A percentile compares a stretch with the other conserved stretches of the same genome.
Evolutionary conservation across 2,113 vertebrate genomes (phyloP).

Genomic region (Hucho hucho): DNA sequence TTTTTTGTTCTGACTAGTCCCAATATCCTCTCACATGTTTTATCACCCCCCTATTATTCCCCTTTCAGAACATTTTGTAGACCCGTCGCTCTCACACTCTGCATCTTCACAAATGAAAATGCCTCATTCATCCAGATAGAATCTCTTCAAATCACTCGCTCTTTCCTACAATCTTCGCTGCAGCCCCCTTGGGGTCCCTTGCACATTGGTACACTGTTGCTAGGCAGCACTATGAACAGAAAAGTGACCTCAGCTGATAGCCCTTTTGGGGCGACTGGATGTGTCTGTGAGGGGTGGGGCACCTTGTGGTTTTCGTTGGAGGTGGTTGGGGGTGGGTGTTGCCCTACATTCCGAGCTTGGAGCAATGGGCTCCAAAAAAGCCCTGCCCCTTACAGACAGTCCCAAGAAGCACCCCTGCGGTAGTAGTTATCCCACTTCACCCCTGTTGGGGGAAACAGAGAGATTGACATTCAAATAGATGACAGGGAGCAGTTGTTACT

Average conservation of each 20-base stretch:
- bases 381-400: constrained; percentile 71
- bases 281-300: constrained; percentile 72
- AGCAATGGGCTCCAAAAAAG: constrained; percentile 73
- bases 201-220: constrained; percentile 31
- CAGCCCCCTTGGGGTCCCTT: constrained; percentile 12
- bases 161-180: background rate
- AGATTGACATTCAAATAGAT: constrained; percentile 44
- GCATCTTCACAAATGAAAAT: background rate
- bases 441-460: constrained; percentile 16
- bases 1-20: constrained; percentile 16
- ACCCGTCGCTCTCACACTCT: background rate
- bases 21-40: background rate
- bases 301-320: constrained; percentile 52
- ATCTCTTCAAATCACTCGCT: background rate
- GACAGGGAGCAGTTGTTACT: constrained; percentile 14
- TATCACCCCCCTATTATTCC: background rate
- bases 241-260: constrained; percentile 68
- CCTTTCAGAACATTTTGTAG: background rate
- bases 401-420: constrained; percentile 54
- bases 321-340: constrained; percentile 59
- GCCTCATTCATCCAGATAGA: background rate
- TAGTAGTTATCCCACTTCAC: constrained; percentile 31
- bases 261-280: constrained; percentile 66
- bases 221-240: constrained; percentile 21
- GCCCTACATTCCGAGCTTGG: constrained; percentile 79